These are phyloP conservation scores for Sander vitreus DNA, from an alignment of 2,113 vertebrate genomes.

Conservation along the genomic window DNA sequence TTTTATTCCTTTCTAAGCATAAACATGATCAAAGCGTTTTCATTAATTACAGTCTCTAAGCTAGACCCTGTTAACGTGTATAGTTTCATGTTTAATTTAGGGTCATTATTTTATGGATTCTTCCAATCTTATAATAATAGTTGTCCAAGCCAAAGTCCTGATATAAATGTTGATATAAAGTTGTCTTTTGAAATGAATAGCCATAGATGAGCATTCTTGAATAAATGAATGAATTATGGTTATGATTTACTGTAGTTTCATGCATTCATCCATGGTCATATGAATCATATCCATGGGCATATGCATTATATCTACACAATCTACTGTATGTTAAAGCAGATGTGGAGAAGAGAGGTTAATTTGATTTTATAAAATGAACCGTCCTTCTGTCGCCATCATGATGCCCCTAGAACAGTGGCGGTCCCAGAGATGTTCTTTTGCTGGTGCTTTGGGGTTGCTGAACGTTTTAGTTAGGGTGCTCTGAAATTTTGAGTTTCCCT, in stretches of 20 bases:
- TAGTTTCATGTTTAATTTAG: conserved; percentile 60
- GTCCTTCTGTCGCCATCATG: conserved; percentile 8
- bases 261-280: background rate
- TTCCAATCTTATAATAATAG: conserved; percentile 29
- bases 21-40: conserved; percentile 72
- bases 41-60: conserved; percentile 65
- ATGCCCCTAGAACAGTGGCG: background rate
- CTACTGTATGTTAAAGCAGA: background rate
- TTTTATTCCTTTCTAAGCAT: conserved; percentile 60
- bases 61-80: conserved; percentile 23
- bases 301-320: background rate
- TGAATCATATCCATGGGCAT: background rate
- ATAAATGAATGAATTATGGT: background rate
- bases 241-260: background rate
- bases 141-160: conserved; percentile 21
- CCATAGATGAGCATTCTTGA: background rate
- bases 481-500: too few relatives aligned
- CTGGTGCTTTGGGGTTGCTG: too few relatives aligned
- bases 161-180: conserved; percentile 4
- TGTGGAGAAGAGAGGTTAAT: conserved; percentile 23
- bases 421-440: too few relatives aligned
- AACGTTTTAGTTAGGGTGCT: too few relatives aligned
- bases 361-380: conserved; percentile 30
- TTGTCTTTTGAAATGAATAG: background rate
- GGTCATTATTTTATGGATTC: conserved; percentile 42